A percentile compares a stretch with the other conserved stretches of the same genome.
These are phyloP conservation scores for Cremastobaeus sp. DNA, from an alignment of 2,888 invertebrate genomes.

Conservation along the genomic window DNA sequence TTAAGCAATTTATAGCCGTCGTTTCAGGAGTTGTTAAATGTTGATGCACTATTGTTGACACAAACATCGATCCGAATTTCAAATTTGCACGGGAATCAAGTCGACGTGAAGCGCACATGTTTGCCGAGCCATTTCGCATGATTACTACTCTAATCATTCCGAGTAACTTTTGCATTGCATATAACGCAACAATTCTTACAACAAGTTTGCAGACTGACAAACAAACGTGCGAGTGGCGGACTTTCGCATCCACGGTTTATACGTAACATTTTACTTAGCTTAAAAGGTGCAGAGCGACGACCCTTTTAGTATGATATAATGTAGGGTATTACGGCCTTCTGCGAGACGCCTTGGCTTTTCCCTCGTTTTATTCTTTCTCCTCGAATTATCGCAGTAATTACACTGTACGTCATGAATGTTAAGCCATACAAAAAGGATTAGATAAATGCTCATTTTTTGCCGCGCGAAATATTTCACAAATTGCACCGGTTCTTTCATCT, in stretches of 20 bases:
- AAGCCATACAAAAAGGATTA: slow-evolving; percentile 61
- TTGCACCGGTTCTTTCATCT: slow-evolving; percentile 29
- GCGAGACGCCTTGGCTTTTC: slow-evolving; percentile 64
- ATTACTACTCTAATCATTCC: slow-evolving; percentile 25
- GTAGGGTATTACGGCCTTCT: slow-evolving; percentile 69
- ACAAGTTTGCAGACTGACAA: slow-evolving; percentile 41
- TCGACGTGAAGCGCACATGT: not conserved
- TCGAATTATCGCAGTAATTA: slow-evolving; percentile 74
- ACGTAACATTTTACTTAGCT: slow-evolving; percentile 72
- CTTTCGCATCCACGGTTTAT: slow-evolving; percentile 39
- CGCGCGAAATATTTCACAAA: slow-evolving; percentile 24
- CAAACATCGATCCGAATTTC: slow-evolving; percentile 1
- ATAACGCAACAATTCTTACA: slow-evolving; percentile 54
- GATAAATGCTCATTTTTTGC: slow-evolving; percentile 60
- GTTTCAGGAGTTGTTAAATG: no score
- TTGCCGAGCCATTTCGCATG: slow-evolving; percentile 3
- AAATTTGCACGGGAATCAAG: slow-evolving; percentile 23
- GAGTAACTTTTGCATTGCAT: slow-evolving; percentile 36
- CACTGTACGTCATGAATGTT: slow-evolving; percentile 68
- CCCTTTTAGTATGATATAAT: slow-evolving; percentile 71
- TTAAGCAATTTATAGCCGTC: no score
- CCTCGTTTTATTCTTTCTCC: slow-evolving; percentile 57
- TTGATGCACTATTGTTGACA: no score
- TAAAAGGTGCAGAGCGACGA: slow-evolving; percentile 51
- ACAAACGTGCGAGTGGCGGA: slow-evolving; percentile 31